Evolutionary conservation across 2,113 vertebrate genomes (phyloP).

Genomic region (Malurus melanocephalus): DNA sequence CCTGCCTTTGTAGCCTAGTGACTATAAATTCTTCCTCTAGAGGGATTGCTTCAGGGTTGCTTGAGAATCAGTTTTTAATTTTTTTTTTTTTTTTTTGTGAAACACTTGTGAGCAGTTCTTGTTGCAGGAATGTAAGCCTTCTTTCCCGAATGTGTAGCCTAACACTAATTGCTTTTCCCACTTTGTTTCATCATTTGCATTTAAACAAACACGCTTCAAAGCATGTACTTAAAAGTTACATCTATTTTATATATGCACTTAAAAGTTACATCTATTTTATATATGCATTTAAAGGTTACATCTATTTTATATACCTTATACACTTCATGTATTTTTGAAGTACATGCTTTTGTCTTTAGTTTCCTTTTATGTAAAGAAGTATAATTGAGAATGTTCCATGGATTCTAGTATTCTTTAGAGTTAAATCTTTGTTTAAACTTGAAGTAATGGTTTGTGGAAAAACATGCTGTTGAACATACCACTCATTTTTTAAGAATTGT

Average conservation of each 20-base stretch:
- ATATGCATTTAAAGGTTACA: no score
- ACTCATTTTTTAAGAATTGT: not conserved
- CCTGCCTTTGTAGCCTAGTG: not conserved
- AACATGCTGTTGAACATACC: not conserved
- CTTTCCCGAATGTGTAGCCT: not conserved
- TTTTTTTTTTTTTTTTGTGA: not conserved
- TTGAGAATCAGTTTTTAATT: not conserved
- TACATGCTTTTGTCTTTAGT: not conserved
- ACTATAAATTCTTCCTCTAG: rapidly evolving
- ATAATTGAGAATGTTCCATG: not conserved
- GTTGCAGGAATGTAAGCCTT: not conserved
- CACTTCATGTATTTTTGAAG: not conserved
- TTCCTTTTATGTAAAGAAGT: not conserved
- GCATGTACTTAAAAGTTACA: not conserved
- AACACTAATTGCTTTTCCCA: not conserved
- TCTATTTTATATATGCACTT: not conserved
- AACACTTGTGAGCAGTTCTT: not conserved
- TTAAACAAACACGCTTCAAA: not conserved
- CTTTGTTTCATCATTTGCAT: not conserved
- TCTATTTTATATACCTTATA: not conserved
- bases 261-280: not conserved
- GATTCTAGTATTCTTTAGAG: not conserved
- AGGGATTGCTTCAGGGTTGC: not conserved
- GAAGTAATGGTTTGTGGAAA: not conserved
- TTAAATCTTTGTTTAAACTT: not conserved